These are phyloP conservation scores for Gallinago solitaria DNA, from an alignment of 2,797 vertebrate genomes.

Conservation along the genomic window DNA sequence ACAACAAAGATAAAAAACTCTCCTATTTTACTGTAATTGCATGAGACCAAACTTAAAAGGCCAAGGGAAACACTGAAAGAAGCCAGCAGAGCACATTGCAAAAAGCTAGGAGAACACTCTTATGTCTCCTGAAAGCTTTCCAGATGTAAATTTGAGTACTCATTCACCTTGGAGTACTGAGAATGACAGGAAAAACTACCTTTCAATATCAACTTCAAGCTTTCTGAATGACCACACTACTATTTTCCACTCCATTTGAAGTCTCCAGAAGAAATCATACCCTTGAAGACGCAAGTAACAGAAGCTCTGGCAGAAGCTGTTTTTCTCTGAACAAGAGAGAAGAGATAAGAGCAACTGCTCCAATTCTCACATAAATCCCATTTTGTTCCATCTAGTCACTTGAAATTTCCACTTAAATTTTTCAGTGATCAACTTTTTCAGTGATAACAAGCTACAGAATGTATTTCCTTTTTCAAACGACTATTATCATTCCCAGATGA, in stretches of 20 bases:
- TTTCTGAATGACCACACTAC: neutral
- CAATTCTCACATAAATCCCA: neutral
- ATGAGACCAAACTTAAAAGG: neutral
- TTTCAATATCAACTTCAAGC: neutral
- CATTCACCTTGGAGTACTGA: neutral
- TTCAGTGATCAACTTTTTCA: neutral
- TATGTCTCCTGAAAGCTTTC: neutral
- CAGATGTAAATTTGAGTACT: neutral
- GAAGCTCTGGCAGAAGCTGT: neutral
- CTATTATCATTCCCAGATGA: neutral
- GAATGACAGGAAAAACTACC: neutral
- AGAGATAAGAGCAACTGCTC: neutral
- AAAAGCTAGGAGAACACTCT: neutral
- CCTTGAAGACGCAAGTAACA: neutral
- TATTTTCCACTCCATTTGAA: neutral
- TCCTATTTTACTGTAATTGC: neutral
- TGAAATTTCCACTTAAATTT: neutral
- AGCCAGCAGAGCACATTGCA: neutral
- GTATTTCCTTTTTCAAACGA: neutral
- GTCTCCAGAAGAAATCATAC: neutral
- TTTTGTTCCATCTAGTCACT: neutral
- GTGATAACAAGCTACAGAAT: neutral
- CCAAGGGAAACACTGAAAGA: neutral
- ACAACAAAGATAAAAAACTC: neutral
- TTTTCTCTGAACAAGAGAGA: neutral